These are phyloP conservation scores for Athripsodes cinereus DNA, from an alignment of 2,888 invertebrate genomes.

Conservation along the genomic window DNA sequence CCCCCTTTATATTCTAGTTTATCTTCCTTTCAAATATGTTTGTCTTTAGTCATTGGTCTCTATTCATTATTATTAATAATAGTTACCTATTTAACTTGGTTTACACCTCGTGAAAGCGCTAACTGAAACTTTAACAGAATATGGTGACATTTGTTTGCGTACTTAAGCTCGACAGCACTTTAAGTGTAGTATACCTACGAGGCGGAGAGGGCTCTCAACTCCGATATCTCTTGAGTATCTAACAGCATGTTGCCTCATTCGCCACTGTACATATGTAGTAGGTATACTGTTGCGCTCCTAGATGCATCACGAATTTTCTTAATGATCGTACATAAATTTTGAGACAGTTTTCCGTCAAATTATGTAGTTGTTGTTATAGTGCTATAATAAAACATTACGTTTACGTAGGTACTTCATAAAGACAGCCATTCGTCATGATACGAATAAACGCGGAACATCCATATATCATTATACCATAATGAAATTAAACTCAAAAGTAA, in stretches of 20 bases:
- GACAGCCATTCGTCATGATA: no score
- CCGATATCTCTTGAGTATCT: conserved; percentile 18
- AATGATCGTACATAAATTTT: background rate
- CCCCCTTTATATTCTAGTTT: no score
- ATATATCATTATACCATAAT: no score
- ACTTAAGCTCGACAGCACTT: conserved; percentile 4
- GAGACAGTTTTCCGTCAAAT: background rate
- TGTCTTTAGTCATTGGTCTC: background rate
- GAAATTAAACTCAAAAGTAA: no score
- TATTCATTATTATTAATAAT: background rate
- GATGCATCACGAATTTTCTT: background rate
- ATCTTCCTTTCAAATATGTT: no score
- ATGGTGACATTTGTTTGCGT: conserved; percentile 8
- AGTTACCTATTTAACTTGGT: background rate
- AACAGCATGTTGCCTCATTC: background rate
- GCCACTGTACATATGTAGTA: no score
- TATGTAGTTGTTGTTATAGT: background rate
- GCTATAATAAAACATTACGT: background rate
- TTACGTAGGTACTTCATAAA: no score
- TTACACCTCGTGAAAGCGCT: background rate
- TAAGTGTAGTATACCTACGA: background rate
- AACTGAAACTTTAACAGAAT: background rate
- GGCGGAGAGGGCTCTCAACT: conserved; percentile 1
- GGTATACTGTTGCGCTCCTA: background rate
- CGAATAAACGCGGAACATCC: no score